Base-by-base conservation (phyloP, 2,888 invertebrate species). In the Cacoxenus indagator region DNA sequence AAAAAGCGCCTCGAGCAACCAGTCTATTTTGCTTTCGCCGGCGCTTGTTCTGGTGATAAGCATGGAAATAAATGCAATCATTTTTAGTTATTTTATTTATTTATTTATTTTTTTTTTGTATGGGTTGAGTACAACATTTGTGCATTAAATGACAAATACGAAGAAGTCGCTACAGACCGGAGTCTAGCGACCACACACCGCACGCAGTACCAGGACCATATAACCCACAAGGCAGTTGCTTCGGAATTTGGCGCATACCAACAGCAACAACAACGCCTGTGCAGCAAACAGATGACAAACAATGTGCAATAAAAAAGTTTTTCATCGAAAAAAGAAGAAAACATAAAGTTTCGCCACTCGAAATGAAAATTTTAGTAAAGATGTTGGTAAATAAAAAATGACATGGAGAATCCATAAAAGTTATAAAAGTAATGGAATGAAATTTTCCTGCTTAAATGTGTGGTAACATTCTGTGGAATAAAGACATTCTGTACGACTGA, bases 121-220 rank as follows among this genome's bases (percentile, higher is more conserved):
- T 31, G 17, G 19, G 29, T 59, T 59, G 31, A 29, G 11, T 19
- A 59, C 59, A 59, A 14, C 29, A 59, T 59, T 59, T 59, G 29
- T 59, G 59, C 59, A 59, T 59, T 31, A 59, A 59, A 59, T 59
- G 59, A 5, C 45, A 59, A 26, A 31, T 11, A 59, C 59, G 31
- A 57, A 27, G 14, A 27, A 57, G 14, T 27, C 4, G 45, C 11
- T n/a, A n/a, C n/a, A 11, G 45, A 43, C 45, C 11, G 11, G n/a
- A 27, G 14, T 11, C 9, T 14, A 57, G 17, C 27, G 27, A 29
- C 57, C 57, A 29, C 29, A 31, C n/a, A 29, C 29, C 6, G 17
- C 29, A 59, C n/a, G 17, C 17, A 59, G 3, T 43, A n/a, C 11
- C 45, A 43, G 11, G n/a, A n/a, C n/a, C n/a, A n/a, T n/a, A n/a